Conservation (phyloP, 2,797 vertebrate species). For the Coranthus polyacanthus region DNA sequence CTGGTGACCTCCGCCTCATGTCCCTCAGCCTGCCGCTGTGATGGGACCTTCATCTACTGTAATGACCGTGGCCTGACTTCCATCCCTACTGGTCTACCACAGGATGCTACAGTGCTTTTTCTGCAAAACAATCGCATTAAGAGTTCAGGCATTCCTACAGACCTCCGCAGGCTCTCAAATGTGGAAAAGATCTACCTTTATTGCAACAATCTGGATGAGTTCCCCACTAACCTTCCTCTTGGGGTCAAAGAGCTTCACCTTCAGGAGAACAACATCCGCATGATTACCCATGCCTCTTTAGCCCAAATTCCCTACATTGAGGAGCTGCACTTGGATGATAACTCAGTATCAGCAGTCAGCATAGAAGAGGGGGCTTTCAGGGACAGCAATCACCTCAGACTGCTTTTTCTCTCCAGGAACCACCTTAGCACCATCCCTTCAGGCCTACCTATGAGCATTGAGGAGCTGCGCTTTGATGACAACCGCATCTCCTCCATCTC, state of each 20-base stretch:
- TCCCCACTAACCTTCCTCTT: slow-evolving; percentile 96
- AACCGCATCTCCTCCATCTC: slow-evolving; percentile 99
- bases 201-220: slow-evolving; percentile 98
- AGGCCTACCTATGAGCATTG: slow-evolving; percentile 96
- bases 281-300: slow-evolving; percentile 96
- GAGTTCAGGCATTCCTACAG: slow-evolving; percentile 96
- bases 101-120: slow-evolving; percentile 97
- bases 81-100: slow-evolving; percentile 95
- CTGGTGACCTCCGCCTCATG: slow-evolving; percentile 93
- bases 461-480: slow-evolving; percentile 98
- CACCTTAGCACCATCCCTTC: slow-evolving; percentile 98
- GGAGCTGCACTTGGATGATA: slow-evolving; percentile 99
- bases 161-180: slow-evolving; percentile 91
- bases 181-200: slow-evolving; percentile 99
- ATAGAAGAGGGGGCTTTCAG: slow-evolving; percentile 98
- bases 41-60: slow-evolving; percentile 98
- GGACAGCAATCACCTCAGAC: slow-evolving; percentile 95
- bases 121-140: slow-evolving; percentile 99
- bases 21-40: slow-evolving; percentile 96
- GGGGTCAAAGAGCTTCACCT: slow-evolving; percentile 98
- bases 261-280: slow-evolving; percentile 99
- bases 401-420: slow-evolving; percentile 98
- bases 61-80: slow-evolving; percentile 98
- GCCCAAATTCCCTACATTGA: slow-evolving; percentile 98
- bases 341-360: slow-evolving; percentile 98